Percentiles rank a stretch among this genome's conserved stretches.
phyloP scores from a whole-genome alignment of 2,888 invertebrate genomes.

The Hipparchia semele region DNA sequence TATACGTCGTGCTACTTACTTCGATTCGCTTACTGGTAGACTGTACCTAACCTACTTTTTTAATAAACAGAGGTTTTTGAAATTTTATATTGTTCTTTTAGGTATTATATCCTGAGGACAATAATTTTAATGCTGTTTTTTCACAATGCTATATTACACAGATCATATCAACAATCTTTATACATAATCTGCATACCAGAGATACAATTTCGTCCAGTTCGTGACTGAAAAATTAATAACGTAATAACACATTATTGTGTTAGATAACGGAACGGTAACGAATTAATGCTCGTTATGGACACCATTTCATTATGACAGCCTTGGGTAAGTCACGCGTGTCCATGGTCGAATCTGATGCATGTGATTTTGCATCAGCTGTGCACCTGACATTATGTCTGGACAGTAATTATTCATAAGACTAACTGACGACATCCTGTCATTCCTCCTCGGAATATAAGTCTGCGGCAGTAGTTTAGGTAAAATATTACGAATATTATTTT shows the following conservation, averaged over 20 bases:
- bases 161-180: constrained; percentile 34
- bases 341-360: constrained; percentile 41
- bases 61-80: no score
- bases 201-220: constrained; percentile 59
- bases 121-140: constrained; percentile 9
- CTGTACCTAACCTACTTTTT: no score
- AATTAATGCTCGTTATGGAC: constrained; percentile 46
- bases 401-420: constrained; percentile 12
- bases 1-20: no score
- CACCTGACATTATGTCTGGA: constrained; percentile 36
- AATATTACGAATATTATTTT: no score
- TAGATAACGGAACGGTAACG: constrained; percentile 70
- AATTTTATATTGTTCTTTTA: no score
- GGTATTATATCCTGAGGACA: not conserved
- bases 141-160: constrained; percentile 2
- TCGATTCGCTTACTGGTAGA: no score
- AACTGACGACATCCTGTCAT: no score
- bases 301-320: constrained; percentile 61
- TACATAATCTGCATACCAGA: constrained; percentile 60
- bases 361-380: constrained; percentile 38
- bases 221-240: constrained; percentile 68
- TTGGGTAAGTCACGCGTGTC: constrained; percentile 60
- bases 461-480: no score
- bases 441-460: no score
- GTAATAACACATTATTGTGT: constrained; percentile 75